Conservation (phyloP, 37 sponge, comb jelly and placozoan genomes). For the Diacarnus erythraeanus region DNA sequence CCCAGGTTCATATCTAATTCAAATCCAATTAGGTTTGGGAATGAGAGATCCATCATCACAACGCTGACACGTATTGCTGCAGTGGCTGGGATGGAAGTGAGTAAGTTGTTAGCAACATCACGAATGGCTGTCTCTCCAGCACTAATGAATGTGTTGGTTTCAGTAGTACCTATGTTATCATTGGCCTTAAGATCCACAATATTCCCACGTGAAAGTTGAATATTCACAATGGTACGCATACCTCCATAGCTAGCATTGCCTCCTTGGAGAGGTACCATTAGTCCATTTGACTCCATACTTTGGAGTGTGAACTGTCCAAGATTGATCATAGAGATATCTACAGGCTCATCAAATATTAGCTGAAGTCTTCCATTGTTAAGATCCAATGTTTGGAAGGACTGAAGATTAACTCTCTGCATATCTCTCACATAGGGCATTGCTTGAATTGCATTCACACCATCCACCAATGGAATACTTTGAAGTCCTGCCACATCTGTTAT, state of each 20-base stretch:
- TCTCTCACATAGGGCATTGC: conserved; percentile 47
- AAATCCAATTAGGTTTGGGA: conserved; percentile 53
- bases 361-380: conserved; percentile 49
- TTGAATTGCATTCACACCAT: conserved; percentile 48
- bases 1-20: conserved; percentile 74
- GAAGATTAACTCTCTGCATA: conserved; percentile 32
- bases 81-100: conserved; percentile 27
- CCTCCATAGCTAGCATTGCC: conserved; percentile 38
- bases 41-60: conserved; percentile 32
- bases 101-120: conserved; percentile 62
- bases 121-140: conserved; percentile 29
- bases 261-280: conserved; percentile 31
- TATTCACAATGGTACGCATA: conserved; percentile 35
- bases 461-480: conserved; percentile 14
- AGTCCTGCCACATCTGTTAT: conserved; percentile 41
- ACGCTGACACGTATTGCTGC: conserved; percentile 14
- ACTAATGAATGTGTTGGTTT: conserved; percentile 50
- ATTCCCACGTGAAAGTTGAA: conserved; percentile 55
- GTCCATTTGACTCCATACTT: conserved; percentile 27
- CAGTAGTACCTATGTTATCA: conserved; percentile 27
- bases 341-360: conserved; percentile 84
- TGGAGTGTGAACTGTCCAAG: conserved; percentile 60
- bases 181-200: conserved; percentile 62
- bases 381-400: conserved; percentile 55
- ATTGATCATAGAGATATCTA: conserved; percentile 42